These are phyloP conservation scores for Caenorhabditis parvicauda DNA, from an alignment of 2,888 invertebrate species.

Conservation along the genomic window DNA sequence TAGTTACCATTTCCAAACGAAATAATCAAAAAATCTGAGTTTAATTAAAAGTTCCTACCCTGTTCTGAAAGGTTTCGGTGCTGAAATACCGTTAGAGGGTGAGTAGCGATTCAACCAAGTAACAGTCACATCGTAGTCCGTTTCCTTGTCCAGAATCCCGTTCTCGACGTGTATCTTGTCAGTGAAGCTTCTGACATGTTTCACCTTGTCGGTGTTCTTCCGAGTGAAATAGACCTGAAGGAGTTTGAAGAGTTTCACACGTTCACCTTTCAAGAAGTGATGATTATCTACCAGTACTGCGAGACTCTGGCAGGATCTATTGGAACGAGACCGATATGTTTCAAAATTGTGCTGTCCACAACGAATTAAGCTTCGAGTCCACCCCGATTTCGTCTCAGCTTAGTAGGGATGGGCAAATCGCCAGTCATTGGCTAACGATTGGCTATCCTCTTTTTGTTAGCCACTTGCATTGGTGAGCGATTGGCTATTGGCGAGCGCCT, in stretches of 20 bases:
- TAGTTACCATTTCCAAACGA: too few species aligned
- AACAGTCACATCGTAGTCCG: slow-evolving; percentile 57
- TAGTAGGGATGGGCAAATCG: too few species aligned
- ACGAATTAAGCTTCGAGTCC: too few species aligned
- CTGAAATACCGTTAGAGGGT: slow-evolving; percentile 43
- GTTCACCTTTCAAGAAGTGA: too few species aligned
- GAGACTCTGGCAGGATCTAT: too few species aligned
- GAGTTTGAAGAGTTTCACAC: not conserved
- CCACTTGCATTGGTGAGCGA: too few species aligned
- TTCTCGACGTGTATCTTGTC: slow-evolving; percentile 55
- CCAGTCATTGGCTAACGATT: too few species aligned
- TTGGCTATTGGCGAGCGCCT: too few species aligned
- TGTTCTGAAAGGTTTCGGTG: slow-evolving; percentile 45
- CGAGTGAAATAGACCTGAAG: slow-evolving; percentile 51
- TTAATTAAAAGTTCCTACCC: slow-evolving; percentile 31
- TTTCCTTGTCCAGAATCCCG: slow-evolving; percentile 61
- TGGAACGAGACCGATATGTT: not conserved
- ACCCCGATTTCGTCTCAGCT: too few species aligned
- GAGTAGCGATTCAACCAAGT: slow-evolving; percentile 59
- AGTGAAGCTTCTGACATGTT: slow-evolving; percentile 46
- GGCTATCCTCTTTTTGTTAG: too few species aligned
- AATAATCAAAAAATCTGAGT: too few species aligned
- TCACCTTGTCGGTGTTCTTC: slow-evolving; percentile 55
- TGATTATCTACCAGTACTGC: too few species aligned
- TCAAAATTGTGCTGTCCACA: not conserved